Evolutionary conservation across 2,888 invertebrate genomes (phyloP).

Genomic region (Apeira syringaria): DNA sequence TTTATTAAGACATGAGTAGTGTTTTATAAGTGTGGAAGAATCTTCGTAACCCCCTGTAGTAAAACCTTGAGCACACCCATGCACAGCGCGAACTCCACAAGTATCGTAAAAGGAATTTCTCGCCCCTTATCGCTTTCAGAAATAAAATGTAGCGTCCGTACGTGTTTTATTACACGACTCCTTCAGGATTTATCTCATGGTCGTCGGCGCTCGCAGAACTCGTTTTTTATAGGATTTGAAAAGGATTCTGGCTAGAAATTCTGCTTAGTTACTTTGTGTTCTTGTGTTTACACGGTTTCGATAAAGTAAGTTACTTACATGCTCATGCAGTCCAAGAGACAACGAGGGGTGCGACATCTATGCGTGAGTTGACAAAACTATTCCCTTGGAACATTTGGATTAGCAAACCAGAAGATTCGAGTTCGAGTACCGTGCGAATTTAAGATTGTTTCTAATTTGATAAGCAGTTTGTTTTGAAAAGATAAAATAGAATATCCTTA

Average conservation of each 20-base stretch:
- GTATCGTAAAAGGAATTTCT: conserved; percentile 81
- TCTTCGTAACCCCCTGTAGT: not conserved
- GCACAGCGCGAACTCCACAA: conserved; percentile 54
- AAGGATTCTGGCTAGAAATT: conserved; percentile 61
- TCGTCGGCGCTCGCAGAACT: conserved; percentile 56
- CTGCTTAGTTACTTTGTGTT: conserved; percentile 49
- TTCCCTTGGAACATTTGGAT: no score
- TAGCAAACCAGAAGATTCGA: no score
- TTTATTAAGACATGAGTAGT: no score
- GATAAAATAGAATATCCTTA: no score
- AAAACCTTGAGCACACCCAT: conserved; percentile 6
- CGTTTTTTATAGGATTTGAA: conserved; percentile 62
- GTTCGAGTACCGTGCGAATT: no score
- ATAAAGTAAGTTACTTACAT: no score
- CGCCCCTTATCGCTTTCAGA: conserved; percentile 81
- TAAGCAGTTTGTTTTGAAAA: no score
- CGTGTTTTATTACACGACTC: conserved; percentile 81
- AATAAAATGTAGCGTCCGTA: conserved; percentile 81
- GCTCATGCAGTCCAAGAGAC: no score
- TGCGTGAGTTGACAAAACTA: no score
- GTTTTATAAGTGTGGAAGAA: no score
- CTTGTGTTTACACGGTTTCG: conserved; percentile 36
- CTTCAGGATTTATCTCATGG: conserved; percentile 78
- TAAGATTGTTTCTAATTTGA: no score
- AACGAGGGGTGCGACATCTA: no score